These are phyloP conservation scores for Cavia aperea DNA, from an alignment of 2,113 vertebrate species.

Conservation along the genomic window DNA sequence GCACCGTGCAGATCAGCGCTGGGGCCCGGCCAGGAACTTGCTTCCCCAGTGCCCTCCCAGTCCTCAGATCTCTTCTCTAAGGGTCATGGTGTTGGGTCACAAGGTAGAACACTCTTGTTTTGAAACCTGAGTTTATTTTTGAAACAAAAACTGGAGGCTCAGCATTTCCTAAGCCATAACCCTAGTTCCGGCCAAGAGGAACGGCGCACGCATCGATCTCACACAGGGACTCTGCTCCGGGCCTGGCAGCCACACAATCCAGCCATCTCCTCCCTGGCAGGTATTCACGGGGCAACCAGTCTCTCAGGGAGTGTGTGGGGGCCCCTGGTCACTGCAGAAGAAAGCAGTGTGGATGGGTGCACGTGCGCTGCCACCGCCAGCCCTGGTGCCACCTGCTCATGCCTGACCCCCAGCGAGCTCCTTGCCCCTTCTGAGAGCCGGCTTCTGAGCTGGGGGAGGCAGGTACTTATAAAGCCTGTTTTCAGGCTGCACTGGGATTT, in stretches of 20 bases:
- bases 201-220: background rate
- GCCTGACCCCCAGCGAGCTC: background rate
- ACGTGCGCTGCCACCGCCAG: background rate
- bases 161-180: background rate
- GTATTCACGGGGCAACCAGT: background rate
- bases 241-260: background rate
- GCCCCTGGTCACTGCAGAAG: fast-evolving
- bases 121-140: background rate
- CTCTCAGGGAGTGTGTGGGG: fast-evolving
- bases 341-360: background rate
- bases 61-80: background rate
- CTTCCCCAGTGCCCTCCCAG: background rate
- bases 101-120: background rate
- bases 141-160: background rate
- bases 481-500: background rate
- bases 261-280: background rate
- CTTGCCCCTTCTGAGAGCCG: constrained; percentile 6
- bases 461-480: constrained; percentile 47
- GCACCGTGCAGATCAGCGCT: background rate
- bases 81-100: background rate
- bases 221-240: background rate
- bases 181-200: background rate
- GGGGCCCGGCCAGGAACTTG: background rate
- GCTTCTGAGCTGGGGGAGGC: constrained; percentile 14
- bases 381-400: background rate